Conservation (phyloP, 2,797 vertebrate genomes). For the Etheostoma perlongum region DNA sequence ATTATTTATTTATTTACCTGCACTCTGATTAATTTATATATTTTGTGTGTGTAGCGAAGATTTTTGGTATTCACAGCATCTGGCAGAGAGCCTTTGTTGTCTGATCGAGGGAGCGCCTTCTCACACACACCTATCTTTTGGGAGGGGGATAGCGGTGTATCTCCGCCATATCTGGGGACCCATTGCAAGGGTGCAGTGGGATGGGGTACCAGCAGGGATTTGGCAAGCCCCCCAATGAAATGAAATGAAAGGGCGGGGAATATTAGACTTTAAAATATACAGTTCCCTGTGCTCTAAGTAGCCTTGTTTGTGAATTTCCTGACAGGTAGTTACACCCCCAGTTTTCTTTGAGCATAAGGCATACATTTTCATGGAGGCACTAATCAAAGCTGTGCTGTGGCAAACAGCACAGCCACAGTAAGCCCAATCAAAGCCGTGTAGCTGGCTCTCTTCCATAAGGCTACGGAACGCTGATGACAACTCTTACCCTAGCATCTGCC, state of each 20-base stretch:
- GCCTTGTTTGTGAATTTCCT: constrained; percentile 86
- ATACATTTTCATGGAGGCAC: constrained; percentile 85
- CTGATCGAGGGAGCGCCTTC: constrained; percentile 62
- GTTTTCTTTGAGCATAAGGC: constrained; percentile 84
- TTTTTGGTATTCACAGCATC: constrained; percentile 87
- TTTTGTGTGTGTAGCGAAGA: constrained; percentile 78
- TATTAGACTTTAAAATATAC: constrained; percentile 87
- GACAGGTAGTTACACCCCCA: constrained; percentile 86
- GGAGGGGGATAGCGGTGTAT: constrained; percentile 45
- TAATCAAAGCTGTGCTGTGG: constrained; percentile 84
- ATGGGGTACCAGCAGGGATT: constrained; percentile 78
- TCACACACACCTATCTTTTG: constrained; percentile 59
- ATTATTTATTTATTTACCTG: constrained; percentile 91
- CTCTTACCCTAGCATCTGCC: constrained; percentile 78
- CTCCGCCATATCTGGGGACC: constrained; percentile 79
- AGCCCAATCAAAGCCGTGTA: constrained; percentile 79
- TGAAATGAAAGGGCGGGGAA: constrained; percentile 75
- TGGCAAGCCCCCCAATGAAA: constrained; percentile 77
- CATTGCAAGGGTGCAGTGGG: constrained; percentile 64
- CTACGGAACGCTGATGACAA: constrained; percentile 79
- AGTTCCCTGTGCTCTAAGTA: constrained; percentile 80
- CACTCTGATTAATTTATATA: constrained; percentile 87
- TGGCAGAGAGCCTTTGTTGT: constrained; percentile 86
- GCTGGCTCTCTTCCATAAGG: constrained; percentile 79
- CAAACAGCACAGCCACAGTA: constrained; percentile 78